Conservation (phyloP, 2,888 invertebrate species). For the Cancer borealis region DNA sequence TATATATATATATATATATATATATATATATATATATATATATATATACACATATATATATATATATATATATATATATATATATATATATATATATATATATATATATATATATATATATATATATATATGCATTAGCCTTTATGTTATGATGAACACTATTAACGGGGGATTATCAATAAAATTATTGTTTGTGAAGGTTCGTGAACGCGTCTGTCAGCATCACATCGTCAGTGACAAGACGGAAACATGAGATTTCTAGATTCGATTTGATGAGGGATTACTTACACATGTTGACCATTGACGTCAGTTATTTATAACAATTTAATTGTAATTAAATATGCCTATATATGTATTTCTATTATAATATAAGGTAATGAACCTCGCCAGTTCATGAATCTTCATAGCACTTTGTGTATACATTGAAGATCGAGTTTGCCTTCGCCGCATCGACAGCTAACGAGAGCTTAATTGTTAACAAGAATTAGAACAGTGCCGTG, state of each 20-base stretch:
- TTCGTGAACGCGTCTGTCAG: neutral
- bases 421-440: neutral
- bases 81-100: too few species aligned
- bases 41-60: too few species aligned
- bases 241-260: neutral
- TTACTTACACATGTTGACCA: neutral
- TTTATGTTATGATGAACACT: too few species aligned
- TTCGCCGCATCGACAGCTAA: neutral
- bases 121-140: too few species aligned
- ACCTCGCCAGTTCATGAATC: neutral
- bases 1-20: too few species aligned
- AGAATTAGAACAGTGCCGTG: neutral
- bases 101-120: too few species aligned
- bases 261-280: neutral
- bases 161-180: neutral
- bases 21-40: too few species aligned
- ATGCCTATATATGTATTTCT: neutral
- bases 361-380: neutral
- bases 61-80: too few species aligned
- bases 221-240: neutral
- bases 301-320: neutral
- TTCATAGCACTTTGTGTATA: neutral
- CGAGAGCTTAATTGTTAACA: neutral
- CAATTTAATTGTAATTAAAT: neutral
- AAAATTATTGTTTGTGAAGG: neutral